These are phyloP conservation scores for Synergus japonicus DNA, from an alignment of 2,888 invertebrate genomes.

Conservation along the genomic window DNA sequence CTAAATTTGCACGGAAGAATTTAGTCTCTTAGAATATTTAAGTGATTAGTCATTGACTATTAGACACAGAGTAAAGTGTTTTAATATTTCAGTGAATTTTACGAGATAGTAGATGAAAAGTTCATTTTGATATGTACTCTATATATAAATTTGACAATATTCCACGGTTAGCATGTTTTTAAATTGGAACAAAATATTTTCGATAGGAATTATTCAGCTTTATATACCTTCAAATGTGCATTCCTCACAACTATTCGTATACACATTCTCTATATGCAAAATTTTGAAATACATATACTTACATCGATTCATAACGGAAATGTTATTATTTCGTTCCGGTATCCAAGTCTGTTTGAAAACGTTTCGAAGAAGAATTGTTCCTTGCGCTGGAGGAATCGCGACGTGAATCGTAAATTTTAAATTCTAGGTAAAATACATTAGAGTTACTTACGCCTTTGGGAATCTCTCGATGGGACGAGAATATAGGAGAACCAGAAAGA, in stretches of 20 bases:
- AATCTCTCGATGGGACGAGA: slow-evolving; percentile 17
- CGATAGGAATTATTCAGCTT: too few species aligned
- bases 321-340: slow-evolving; percentile 9
- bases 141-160: too few species aligned
- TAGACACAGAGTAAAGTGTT: too few species aligned
- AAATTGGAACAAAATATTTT: too few species aligned
- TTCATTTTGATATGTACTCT: too few species aligned
- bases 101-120: too few species aligned
- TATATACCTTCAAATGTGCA: neutral
- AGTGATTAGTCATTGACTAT: too few species aligned
- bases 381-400: slow-evolving; percentile 16
- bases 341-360: neutral
- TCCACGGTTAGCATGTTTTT: too few species aligned
- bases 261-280: neutral
- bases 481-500: neutral
- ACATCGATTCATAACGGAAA: slow-evolving; percentile 26
- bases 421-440: neutral
- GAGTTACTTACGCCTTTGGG: slow-evolving; percentile 30
- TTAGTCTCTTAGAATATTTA: too few species aligned
- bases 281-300: neutral
- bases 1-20: neutral
- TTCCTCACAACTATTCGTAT: neutral
- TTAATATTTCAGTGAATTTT: too few species aligned
- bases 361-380: neutral
- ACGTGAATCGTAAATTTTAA: slow-evolving; percentile 9